Conservation (phyloP, 1,140 invertebrate genomes). For the Zaprionus lachaisei region DNA sequence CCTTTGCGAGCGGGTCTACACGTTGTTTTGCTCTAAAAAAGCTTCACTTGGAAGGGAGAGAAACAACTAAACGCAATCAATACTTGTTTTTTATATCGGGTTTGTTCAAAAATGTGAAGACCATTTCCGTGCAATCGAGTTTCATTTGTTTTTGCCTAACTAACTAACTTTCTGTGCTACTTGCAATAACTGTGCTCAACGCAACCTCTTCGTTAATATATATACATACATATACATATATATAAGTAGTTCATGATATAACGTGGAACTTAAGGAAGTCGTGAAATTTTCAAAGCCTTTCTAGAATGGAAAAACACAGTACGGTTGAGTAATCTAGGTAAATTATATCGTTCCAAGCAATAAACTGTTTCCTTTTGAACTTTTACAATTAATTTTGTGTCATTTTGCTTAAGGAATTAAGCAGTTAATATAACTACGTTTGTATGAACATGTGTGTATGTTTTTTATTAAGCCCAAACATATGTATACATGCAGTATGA, state of each 20-base stretch:
- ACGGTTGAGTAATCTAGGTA: slow-evolving; percentile 26
- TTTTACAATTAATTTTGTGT: too few relatives aligned
- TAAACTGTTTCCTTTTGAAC: not conserved
- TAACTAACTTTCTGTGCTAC: not conserved
- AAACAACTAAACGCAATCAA: slow-evolving; percentile 56
- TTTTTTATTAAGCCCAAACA: not conserved
- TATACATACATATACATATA: not conserved
- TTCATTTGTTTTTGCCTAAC: not conserved
- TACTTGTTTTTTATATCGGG: slow-evolving; percentile 51
- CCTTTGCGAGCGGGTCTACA: slow-evolving; percentile 1
- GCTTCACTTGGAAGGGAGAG: slow-evolving; percentile 45
- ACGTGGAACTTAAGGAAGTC: slow-evolving; percentile 14
- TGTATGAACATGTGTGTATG: too few relatives aligned
- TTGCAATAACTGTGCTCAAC: not conserved
- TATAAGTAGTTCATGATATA: not conserved
- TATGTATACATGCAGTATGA: not conserved
- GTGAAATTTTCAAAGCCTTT: not conserved
- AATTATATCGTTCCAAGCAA: not conserved
- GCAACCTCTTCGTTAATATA: slow-evolving; percentile 11
- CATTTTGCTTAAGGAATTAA: not conserved
- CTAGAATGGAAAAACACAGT: not conserved
- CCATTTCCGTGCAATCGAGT: not conserved
- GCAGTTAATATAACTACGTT: too few relatives aligned
- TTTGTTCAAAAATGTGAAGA: slow-evolving; percentile 16
- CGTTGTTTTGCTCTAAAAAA: slow-evolving; percentile 25